These are phyloP conservation scores for Mimachlamys varia DNA, from an alignment of 2,888 invertebrate species.

Conservation along the genomic window DNA sequence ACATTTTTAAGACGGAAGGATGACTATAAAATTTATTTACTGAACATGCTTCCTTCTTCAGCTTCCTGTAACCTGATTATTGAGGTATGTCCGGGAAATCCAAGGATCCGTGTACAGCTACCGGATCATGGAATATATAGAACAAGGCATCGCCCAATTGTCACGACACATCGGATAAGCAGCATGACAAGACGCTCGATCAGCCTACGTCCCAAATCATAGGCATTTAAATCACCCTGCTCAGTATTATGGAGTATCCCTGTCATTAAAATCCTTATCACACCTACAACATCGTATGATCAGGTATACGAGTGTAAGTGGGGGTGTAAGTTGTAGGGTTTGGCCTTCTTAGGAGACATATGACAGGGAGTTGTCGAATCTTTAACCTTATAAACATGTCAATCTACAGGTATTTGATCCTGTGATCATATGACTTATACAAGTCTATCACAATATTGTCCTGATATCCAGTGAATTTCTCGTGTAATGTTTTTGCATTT, in stretches of 20 bases:
- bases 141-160: neutral
- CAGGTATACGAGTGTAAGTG: neutral
- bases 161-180: neutral
- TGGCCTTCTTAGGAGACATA: neutral
- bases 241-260: neutral
- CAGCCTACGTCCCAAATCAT: neutral
- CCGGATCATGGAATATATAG: no score
- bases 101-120: no score
- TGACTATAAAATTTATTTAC: no score
- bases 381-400: neutral
- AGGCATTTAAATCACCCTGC: neutral
- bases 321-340: neutral
- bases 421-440: no score
- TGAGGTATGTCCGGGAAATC: no score
- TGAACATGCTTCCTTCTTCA: no score
- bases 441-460: no score
- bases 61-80: no score
- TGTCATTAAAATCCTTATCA: slow-evolving; percentile 29
- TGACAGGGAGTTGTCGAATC: neutral
- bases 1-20: no score
- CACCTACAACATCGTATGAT: neutral
- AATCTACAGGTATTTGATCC: neutral
- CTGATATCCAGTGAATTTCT: no score
- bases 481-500: no score
- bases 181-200: neutral